Evolutionary conservation across 1,140 invertebrate species (phyloP).

Genomic region (Leptinotarsa texana): DNA sequence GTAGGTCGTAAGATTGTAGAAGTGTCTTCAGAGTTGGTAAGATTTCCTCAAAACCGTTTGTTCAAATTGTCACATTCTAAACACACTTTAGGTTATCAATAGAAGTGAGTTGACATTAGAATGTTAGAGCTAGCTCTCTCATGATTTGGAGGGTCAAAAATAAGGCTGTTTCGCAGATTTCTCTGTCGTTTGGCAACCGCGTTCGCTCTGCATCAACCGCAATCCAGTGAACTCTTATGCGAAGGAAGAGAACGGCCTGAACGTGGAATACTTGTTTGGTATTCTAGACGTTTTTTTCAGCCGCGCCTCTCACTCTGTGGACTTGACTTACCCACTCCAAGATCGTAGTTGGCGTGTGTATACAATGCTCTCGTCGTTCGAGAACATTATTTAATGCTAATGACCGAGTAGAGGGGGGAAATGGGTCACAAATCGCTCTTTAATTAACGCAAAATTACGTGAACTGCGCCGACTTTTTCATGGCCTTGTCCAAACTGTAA

Average conservation of each 20-base stretch:
- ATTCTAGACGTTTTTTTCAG: constrained; percentile 23
- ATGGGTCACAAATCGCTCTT: neutral
- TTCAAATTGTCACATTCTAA: no score
- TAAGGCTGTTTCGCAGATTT: no score
- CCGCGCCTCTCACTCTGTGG: constrained; percentile 16
- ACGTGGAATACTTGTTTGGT: constrained; percentile 23
- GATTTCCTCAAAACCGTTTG: no score
- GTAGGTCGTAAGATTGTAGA: no score
- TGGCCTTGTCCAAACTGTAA: neutral
- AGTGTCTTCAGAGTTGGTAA: no score
- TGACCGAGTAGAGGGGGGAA: neutral
- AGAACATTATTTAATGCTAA: neutral
- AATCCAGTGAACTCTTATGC: constrained; percentile 6
- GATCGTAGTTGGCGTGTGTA: neutral
- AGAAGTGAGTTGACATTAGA: no score
- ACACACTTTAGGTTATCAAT: no score
- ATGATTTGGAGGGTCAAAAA: no score
- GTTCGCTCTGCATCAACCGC: neutral
- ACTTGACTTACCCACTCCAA: constrained; percentile 17
- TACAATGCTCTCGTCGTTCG: constrained; percentile 2
- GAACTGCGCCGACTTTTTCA: neutral
- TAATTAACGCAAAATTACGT: neutral
- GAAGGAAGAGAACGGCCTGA: constrained; percentile 11
- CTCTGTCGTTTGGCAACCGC: neutral
- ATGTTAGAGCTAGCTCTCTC: no score